Evolutionary conservation across 1,140 invertebrate genomes (phyloP).

Genomic region (Bombus haemorrhoidalis): DNA sequence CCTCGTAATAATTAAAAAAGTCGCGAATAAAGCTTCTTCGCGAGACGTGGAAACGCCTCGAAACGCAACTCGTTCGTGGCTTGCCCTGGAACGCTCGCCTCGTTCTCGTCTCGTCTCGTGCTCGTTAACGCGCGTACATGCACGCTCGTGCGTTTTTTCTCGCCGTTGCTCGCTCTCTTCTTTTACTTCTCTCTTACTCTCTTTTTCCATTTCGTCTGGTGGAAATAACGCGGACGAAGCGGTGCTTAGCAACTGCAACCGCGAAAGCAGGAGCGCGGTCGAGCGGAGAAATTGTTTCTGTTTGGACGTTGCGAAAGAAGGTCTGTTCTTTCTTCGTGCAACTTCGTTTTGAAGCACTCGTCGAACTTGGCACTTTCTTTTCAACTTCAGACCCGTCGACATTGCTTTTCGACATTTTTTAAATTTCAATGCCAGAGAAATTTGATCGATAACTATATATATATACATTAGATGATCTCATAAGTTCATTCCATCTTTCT

Average conservation of each 20-base stretch:
- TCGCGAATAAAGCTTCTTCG: background rate
- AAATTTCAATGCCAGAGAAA: too few relatives aligned
- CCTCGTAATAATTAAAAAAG: conserved; percentile 39
- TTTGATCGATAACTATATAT: too few relatives aligned
- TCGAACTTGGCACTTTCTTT: too few relatives aligned
- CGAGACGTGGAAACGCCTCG: background rate
- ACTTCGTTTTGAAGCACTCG: too few relatives aligned
- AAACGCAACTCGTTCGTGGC: conserved; percentile 1
- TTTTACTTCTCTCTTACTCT: background rate
- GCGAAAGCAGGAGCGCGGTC: conserved; percentile 7
- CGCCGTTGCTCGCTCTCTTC: background rate
- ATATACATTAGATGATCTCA: too few relatives aligned
- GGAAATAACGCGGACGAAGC: conserved; percentile 33
- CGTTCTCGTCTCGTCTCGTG: conserved; percentile 32
- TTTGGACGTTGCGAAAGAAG: conserved; percentile 49
- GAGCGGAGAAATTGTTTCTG: conserved; percentile 44
- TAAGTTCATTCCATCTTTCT: too few relatives aligned
- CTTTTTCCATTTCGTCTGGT: conserved; percentile 1
- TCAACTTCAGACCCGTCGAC: too few relatives aligned
- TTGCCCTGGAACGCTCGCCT: background rate
- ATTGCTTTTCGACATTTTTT: too few relatives aligned
- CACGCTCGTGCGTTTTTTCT: conserved; percentile 11
- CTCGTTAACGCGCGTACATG: conserved; percentile 42
- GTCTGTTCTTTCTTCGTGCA: background rate
- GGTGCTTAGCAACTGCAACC: conserved; percentile 52